These are phyloP conservation scores for Cygnus atratus DNA, from an alignment of 2,113 vertebrate species.

Conservation along the genomic window DNA sequence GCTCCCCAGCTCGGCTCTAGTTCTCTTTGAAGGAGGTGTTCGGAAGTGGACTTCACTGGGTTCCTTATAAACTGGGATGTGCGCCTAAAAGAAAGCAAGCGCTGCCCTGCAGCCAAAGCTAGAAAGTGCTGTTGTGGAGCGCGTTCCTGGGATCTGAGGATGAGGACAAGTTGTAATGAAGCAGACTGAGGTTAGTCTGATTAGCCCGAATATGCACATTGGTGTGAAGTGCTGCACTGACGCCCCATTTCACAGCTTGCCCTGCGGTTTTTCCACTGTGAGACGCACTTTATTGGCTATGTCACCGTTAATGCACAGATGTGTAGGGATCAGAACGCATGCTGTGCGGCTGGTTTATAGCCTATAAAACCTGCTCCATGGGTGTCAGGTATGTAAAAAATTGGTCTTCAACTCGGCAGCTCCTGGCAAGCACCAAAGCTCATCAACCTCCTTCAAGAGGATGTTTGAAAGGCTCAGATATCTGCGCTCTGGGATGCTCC, in stretches of 20 bases:
- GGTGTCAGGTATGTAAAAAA: background rate
- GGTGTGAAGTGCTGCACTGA: background rate
- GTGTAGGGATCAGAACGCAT: background rate
- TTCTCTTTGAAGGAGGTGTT: no score
- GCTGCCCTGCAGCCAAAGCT: background rate
- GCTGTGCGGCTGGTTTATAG: background rate
- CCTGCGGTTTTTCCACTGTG: background rate
- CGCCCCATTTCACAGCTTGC: background rate
- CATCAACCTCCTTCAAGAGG: background rate
- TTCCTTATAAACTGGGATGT: no score
- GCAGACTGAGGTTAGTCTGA: no score
- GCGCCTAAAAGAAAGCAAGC: no score
- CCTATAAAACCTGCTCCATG: background rate
- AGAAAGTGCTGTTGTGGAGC: fast-evolving
- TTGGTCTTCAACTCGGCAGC: background rate
- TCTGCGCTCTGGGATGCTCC: background rate
- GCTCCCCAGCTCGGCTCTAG: no score
- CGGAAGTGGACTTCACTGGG: no score
- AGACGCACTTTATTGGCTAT: background rate
- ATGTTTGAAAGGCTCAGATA: no score
- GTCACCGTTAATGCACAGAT: background rate
- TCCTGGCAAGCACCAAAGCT: background rate
- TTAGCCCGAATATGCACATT: background rate
- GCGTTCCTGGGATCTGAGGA: background rate
- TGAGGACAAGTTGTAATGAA: background rate